These are phyloP conservation scores for Notamacropus eugenii DNA, from an alignment of 2,797 vertebrate species.

Conservation along the genomic window DNA sequence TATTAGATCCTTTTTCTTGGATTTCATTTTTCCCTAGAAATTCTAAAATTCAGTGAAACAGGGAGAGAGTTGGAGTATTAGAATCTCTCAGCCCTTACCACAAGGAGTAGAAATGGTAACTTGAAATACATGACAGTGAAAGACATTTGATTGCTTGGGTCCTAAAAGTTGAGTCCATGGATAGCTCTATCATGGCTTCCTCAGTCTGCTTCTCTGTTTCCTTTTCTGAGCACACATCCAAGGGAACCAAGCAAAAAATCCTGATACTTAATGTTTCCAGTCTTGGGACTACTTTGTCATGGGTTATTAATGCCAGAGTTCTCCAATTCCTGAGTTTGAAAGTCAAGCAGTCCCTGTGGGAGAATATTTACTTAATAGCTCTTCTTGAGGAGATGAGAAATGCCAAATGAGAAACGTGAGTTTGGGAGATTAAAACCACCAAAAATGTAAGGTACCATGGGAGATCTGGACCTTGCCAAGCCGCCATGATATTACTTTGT, in stretches of 20 bases:
- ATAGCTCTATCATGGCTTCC: not conserved
- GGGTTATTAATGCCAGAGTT: not conserved
- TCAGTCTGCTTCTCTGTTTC: not conserved
- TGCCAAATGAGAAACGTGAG: not conserved
- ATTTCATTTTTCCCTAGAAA: not conserved
- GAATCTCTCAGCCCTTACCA: not conserved
- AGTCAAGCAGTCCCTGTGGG: not conserved
- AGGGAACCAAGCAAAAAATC: not conserved
- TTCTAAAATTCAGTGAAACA: not conserved
- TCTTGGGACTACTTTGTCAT: not conserved
- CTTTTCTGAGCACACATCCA: not conserved
- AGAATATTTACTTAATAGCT: not conserved
- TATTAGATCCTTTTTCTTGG: not conserved
- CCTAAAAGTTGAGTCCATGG: not conserved
- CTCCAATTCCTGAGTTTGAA: not conserved
- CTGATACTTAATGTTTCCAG: not conserved
- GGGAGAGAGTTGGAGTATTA: not conserved
- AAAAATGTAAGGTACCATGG: not conserved
- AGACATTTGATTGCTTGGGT: not conserved
- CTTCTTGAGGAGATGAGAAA: not conserved
- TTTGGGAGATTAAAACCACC: not conserved
- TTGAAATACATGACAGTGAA: not conserved
- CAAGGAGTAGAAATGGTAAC: not conserved
- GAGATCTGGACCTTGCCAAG: not conserved
- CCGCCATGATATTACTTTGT: not conserved